These are phyloP conservation scores for Ferdinandea cuprea DNA, from an alignment of 2,888 invertebrate genomes.

Conservation along the genomic window DNA sequence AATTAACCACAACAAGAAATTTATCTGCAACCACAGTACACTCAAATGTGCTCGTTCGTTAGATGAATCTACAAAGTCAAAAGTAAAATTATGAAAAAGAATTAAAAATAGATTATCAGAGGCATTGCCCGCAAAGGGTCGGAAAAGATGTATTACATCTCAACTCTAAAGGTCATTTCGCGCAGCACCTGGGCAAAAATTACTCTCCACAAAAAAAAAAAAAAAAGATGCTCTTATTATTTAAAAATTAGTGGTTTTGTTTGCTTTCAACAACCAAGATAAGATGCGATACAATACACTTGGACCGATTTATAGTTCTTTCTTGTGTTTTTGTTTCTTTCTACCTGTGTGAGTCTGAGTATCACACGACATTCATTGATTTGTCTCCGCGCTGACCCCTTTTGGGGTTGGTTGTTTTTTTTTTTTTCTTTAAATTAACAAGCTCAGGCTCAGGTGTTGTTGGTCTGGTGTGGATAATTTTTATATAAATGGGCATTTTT, in stretches of 20 bases:
- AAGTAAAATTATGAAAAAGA: neutral
- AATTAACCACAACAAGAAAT: neutral
- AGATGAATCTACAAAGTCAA: neutral
- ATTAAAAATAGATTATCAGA: slow-evolving; percentile 1
- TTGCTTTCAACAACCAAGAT: neutral
- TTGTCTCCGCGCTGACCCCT: slow-evolving; percentile 54
- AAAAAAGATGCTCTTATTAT: neutral
- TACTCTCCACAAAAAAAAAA: neutral
- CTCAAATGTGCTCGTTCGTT: neutral
- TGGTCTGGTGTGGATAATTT: slow-evolving; percentile 34
- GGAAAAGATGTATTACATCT: neutral
- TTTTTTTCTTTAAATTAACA: slow-evolving; percentile 53
- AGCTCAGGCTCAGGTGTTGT: slow-evolving; percentile 48
- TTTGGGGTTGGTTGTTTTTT: no score
- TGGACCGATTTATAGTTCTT: neutral
- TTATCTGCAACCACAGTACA: neutral
- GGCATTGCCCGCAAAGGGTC: slow-evolving; percentile 3
- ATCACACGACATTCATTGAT: slow-evolving; percentile 45
- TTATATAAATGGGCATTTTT: slow-evolving; percentile 67
- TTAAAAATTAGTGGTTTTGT: neutral
- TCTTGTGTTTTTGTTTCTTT: slow-evolving; percentile 10
- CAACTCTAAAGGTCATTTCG: slow-evolving; percentile 5
- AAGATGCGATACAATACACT: slow-evolving; percentile 6
- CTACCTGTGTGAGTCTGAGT: slow-evolving; percentile 11
- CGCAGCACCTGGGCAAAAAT: neutral